Conservation (phyloP, 2,113 vertebrate genomes). For the Grallaria varia region DNA sequence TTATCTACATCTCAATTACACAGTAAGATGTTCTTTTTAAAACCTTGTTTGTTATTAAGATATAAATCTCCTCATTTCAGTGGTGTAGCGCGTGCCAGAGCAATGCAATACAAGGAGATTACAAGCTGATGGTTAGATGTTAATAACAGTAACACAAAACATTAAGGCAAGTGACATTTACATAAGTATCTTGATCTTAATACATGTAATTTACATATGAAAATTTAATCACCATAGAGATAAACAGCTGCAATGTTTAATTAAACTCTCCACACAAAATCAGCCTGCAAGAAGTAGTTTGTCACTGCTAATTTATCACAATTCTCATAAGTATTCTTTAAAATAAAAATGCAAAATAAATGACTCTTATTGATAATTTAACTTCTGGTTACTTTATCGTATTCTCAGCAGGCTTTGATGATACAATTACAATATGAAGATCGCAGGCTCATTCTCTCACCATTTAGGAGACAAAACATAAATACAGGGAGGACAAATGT, state of each 20-base stretch:
- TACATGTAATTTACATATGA: conserved; percentile 88
- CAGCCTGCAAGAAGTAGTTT: conserved; percentile 82
- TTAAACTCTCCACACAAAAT: conserved; percentile 87
- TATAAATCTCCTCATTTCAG: conserved; percentile 74
- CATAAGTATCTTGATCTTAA: conserved; percentile 88
- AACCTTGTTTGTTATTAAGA: conserved; percentile 75
- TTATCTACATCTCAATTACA: conserved; percentile 68
- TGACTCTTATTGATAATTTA: conserved; percentile 84
- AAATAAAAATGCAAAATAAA: conserved; percentile 86
- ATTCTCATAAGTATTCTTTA: conserved; percentile 85
- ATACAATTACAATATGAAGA: conserved; percentile 74
- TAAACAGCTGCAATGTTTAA: conserved; percentile 88
- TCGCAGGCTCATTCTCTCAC: conserved; percentile 72
- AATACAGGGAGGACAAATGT: conserved; percentile 71
- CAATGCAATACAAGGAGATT: conserved; percentile 78
- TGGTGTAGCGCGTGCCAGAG: conserved; percentile 54
- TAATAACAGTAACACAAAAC: conserved; percentile 84
- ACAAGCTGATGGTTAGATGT: conserved; percentile 81
- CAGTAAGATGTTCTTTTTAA: conserved; percentile 52
- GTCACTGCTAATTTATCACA: conserved; percentile 84
- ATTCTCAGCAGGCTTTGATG: conserved; percentile 80
- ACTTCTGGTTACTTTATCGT: conserved; percentile 83
- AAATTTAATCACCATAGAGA: conserved; percentile 86
- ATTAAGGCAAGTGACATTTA: conserved; percentile 87
- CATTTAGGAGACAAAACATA: conserved; percentile 69